Evolutionary conservation across 92 coral and sea anemone species (phyloP), one percentile per base, ranked within the genome.

Genomic region (Galaxea fascicularis): DNA sequence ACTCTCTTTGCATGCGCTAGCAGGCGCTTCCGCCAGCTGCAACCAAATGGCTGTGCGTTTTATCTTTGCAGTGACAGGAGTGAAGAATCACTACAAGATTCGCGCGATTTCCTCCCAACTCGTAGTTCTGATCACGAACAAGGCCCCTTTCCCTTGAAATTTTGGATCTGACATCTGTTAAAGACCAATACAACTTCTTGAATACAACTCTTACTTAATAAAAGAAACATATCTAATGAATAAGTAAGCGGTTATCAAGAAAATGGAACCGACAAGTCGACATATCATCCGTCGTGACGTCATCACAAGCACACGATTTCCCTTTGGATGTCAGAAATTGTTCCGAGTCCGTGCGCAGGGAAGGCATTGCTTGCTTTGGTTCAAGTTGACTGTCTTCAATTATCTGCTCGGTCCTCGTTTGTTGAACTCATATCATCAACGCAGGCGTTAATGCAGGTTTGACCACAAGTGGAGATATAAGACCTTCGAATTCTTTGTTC

Each of bases 1-100:
- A n/a, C n/a, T 35, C 2, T 35, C 6, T 35, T 35, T 35, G 41
- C 41, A 35, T 35, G 54, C 30, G 9, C 10, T 57, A 4, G 25
- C 17, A 31, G 46, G 10, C n/a, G 29, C 29, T 31, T 1, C 30
- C 57, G 58, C 35, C 39, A 71, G 35, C 45, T 15, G 9, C 49
- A 74, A 70, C 31, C 46, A 58, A 70, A 31, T 45, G 26, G 58
- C 35, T 82, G n/a, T 82, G 39, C 86, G 41, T 82, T 82, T 82
- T 82, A 82, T 82, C 31, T 82, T 71, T 82, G 71, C 86, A 82
- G 86, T 58, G 78, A 71, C 26, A 54, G 86, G 57, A 82, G 86
- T 71, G 68, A 71, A 59, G 86, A 82, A 57, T 68, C 86, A 35
- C 59, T 82, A n/a, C 77, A 70, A 70, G 86, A 30, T 27, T 82